Base-by-base conservation (phyloP, 2,113 vertebrate genomes). In the Calypte anna region DNA sequence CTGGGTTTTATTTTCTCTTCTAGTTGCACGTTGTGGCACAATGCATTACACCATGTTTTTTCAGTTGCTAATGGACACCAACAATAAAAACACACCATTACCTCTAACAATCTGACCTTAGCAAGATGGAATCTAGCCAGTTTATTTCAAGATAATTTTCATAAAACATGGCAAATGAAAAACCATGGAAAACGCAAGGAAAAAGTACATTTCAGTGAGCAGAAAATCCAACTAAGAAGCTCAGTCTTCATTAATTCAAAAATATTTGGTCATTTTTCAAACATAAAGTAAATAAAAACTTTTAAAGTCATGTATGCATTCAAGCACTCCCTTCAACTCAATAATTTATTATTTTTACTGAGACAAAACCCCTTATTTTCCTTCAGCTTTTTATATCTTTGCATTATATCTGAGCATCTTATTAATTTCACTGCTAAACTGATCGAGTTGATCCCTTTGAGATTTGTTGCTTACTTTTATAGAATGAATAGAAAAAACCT, bases 261-360 rank as follows among this genome's bases (percentile, higher is more conserved):
- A 19, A 6, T 48, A 24, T 57, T 14, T 69, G 7, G 40, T 61
- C 9, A 33, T 20, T 79, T 79, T 67, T 67, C 31, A 76, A 54
- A 30, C 67, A 14, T 33, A 53, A 57, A 48, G 18, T 21, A 70
- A 15, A 43, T 30, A 74, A 33, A 59, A 14, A 51, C 20, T 63
- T 53, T 4, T 36, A 33, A 54, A 70, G 19, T 30, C 9, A 21
- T 30, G 6, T 4, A 43, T 43, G 7, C 6, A 81, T 17, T 5
- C 28, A 74, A 69, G 44, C 10, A 74, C 1, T 4, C n/a, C 14
- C 61, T 81, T 16, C 40, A 78, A 69, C 1, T 2, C 8, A 81
- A 14, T 0, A 44, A 23, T 3, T 2, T 0, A 6, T 38, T 23
- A 24, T 30, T 62, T 79, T 40, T 3, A 20, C 4, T 6, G 6